phyloP scores from a whole-genome alignment of 2,113 vertebrate genomes.

The Ranitomeya variabilis region DNA sequence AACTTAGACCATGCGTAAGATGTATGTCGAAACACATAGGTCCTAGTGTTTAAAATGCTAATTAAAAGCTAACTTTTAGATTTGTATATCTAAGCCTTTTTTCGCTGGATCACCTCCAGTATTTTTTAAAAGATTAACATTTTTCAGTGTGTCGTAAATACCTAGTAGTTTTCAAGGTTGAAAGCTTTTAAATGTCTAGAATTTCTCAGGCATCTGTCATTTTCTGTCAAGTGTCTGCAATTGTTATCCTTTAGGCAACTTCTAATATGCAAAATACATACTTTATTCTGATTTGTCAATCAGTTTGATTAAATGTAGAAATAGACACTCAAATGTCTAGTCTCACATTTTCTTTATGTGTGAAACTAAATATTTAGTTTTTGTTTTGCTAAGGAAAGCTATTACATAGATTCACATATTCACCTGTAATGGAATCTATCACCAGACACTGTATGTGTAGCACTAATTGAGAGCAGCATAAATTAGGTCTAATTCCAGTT shows the following conservation, averaged over 20 bases:
- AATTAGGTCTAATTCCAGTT: too few species aligned
- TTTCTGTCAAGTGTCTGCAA: slow-evolving; percentile 14
- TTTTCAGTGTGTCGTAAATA: neutral
- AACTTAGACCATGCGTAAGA: too few species aligned
- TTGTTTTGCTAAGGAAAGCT: slow-evolving; percentile 21
- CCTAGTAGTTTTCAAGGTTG: neutral
- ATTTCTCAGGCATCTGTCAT: slow-evolving; percentile 9
- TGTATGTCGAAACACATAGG: too few species aligned
- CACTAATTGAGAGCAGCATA: too few species aligned
- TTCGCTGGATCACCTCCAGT: neutral
- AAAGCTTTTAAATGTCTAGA: neutral
- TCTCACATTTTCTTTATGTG: slow-evolving; percentile 23
- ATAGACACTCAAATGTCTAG: slow-evolving; percentile 5
- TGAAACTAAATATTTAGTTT: slow-evolving; percentile 25
- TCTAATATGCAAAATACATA: neutral
- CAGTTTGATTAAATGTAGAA: slow-evolving; percentile 39
- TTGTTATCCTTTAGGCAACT: neutral
- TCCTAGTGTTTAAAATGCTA: too few species aligned
- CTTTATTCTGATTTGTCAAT: slow-evolving; percentile 31
- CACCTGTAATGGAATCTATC: neutral
- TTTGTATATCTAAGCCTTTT: too few species aligned
- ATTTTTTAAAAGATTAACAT: neutral
- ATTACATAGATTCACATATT: neutral
- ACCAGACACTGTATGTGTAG: too few species aligned
- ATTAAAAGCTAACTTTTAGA: too few species aligned